phyloP scores from a whole-genome alignment of 1,140 invertebrate species.

The Drosophila micromelanica region DNA sequence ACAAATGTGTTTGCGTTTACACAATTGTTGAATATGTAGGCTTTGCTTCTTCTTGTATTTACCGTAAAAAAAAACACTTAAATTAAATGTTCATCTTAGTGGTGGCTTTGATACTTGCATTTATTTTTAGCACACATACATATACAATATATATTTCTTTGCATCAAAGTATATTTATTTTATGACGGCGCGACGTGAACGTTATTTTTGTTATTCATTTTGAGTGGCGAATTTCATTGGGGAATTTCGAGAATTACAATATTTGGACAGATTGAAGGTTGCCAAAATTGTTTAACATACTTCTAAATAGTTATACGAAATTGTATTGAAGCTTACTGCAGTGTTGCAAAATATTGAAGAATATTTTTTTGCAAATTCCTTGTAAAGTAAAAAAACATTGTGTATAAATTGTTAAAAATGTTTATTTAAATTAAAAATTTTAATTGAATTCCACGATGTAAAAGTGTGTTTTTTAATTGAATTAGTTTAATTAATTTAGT shows the following conservation, averaged over 20 bases:
- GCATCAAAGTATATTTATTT: constrained; percentile 5
- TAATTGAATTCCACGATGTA: no score
- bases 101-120: constrained; percentile 4
- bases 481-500: no score
- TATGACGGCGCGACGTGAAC: constrained; percentile 10
- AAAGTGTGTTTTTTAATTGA: no score
- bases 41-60: constrained; percentile 17
- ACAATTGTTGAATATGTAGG: constrained; percentile 31
- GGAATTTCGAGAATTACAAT: not conserved
- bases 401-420: no score
- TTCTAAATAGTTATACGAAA: not conserved
- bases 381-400: no score
- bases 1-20: not conserved
- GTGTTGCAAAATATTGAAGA: not conserved
- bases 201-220: constrained; percentile 8
- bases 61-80: constrained; percentile 23
- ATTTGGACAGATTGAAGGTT: not conserved
- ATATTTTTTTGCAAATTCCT: no score
- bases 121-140: constrained; percentile 24
- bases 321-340: not conserved
- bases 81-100: constrained; percentile 39
- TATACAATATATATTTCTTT: not conserved
- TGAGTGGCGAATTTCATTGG: not conserved
- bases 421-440: no score
- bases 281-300: constrained; percentile 18